These are phyloP conservation scores for Apoda limacodes DNA, from an alignment of 2,888 invertebrate genomes.

Conservation along the genomic window DNA sequence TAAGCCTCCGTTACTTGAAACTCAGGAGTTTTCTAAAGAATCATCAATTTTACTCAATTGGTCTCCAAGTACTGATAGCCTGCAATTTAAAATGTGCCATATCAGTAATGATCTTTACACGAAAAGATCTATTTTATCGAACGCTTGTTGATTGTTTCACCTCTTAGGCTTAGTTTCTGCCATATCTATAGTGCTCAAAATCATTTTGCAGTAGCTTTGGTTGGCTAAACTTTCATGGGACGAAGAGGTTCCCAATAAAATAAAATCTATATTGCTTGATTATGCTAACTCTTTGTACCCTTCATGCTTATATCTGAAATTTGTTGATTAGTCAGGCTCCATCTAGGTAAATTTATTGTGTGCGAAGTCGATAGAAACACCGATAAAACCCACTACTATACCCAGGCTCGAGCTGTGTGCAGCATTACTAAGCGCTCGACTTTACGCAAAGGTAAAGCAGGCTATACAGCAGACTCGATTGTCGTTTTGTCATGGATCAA, in stretches of 20 bases:
- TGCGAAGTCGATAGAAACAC: conserved; percentile 23
- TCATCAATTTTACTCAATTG: too few species aligned
- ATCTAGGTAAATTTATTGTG: conserved; percentile 17
- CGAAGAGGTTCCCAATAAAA: conserved; percentile 6
- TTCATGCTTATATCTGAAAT: conserved; percentile 20
- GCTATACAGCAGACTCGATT: too few species aligned
- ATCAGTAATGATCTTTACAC: conserved; percentile 4
- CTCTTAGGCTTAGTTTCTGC: too few species aligned
- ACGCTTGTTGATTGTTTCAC: conserved; percentile 6
- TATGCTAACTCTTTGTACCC: conserved; percentile 13
- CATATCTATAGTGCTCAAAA: too few species aligned
- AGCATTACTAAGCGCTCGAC: conserved; percentile 16
- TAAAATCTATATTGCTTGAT: conserved; percentile 1
- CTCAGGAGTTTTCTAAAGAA: too few species aligned
- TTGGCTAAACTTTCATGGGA: conserved; percentile 8
- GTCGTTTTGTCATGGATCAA: too few species aligned
- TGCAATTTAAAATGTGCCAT: neutral
- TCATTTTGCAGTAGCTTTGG: too few species aligned
- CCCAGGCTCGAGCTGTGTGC: too few species aligned
- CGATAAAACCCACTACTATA: conserved; percentile 19
- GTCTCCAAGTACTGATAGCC: neutral
- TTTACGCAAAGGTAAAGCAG: conserved; percentile 16
- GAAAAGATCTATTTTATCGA: conserved; percentile 2
- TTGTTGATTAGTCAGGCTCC: conserved; percentile 1
- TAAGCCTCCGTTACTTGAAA: too few species aligned